Conservation (phyloP, 2,113 vertebrate genomes). For the Ciconia boyciana region DNA sequence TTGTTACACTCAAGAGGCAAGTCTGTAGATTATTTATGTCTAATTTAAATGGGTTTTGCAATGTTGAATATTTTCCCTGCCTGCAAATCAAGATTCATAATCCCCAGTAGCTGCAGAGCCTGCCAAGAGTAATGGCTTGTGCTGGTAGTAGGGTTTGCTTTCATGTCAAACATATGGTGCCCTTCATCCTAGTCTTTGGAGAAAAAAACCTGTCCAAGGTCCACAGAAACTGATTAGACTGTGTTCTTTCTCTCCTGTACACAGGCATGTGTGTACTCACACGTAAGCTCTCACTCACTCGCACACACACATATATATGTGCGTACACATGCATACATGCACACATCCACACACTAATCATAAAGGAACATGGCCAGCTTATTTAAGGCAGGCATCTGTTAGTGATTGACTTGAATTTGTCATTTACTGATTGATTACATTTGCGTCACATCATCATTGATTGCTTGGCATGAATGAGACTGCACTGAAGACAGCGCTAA, state of each 20-base stretch:
- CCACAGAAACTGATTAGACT: not conserved
- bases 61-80: not conserved
- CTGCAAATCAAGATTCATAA: not conserved
- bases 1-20: not conserved
- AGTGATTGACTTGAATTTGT: not conserved
- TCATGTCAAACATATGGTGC: not conserved
- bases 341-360: not conserved
- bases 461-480: not conserved
- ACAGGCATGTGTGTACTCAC: fast-evolving
- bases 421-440: not conserved
- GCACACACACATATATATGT: fast-evolving
- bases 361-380: not conserved
- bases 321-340: not conserved
- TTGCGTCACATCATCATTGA: fast-evolving
- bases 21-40: not conserved
- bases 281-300: not conserved
- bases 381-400: not conserved
- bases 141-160: not conserved
- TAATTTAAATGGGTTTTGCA: not conserved
- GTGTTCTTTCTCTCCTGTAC: not conserved
- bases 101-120: not conserved
- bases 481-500: not conserved
- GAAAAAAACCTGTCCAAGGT: not conserved
- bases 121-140: not conserved
- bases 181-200: not conserved